Percentiles rank a stretch among this genome's conserved stretches.
Conservation (phyloP, 1,140 invertebrate species). For the Calephelis virginiensis region DNA sequence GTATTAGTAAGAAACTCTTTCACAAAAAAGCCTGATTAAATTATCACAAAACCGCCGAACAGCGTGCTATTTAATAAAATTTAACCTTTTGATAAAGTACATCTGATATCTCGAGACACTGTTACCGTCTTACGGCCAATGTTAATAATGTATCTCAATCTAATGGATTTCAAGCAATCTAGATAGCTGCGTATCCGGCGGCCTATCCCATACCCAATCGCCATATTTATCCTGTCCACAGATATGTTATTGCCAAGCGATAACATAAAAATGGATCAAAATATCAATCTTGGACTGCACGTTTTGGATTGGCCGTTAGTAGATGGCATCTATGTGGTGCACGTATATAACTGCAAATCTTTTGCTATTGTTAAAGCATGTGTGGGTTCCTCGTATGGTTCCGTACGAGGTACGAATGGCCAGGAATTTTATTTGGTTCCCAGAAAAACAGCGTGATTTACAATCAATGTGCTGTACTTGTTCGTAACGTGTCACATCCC, state of each 20-base stretch:
- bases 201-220: no score
- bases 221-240: no score
- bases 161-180: no score
- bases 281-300: no score
- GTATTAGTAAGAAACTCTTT: slow-evolving; percentile 41
- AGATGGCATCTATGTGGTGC: not conserved
- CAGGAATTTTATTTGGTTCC: slow-evolving; percentile 30
- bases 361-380: slow-evolving; percentile 3
- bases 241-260: no score
- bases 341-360: not conserved
- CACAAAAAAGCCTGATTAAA: slow-evolving; percentile 37
- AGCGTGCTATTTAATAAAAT: slow-evolving; percentile 30
- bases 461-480: not conserved
- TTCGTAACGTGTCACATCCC: no score
- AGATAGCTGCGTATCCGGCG: no score
- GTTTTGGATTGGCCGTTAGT: no score
- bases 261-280: no score
- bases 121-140: not conserved
- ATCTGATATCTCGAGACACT: not conserved
- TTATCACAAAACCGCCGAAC: slow-evolving; percentile 36
- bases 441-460: slow-evolving; percentile 24
- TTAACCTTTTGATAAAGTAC: slow-evolving; percentile 8
- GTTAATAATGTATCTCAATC: no score
- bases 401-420: not conserved
- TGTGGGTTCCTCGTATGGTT: slow-evolving; percentile 20